Conservation (phyloP, 2,797 vertebrate species). For the Sebastes matsubarae region DNA sequence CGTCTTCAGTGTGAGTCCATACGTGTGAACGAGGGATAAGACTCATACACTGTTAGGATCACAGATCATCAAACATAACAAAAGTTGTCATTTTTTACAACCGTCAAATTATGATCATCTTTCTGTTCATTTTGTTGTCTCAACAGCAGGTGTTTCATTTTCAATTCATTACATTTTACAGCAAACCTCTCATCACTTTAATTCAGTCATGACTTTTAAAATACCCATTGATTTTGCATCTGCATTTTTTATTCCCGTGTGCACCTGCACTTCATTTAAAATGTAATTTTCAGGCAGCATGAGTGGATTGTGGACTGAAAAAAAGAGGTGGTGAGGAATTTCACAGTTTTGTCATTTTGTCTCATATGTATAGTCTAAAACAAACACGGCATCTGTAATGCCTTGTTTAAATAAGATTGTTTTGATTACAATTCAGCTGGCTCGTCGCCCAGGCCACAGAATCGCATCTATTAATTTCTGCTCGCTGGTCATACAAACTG, state of each 20-base stretch:
- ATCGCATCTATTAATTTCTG: slow-evolving; percentile 2
- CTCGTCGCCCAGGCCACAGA: not conserved
- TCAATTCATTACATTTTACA: not conserved
- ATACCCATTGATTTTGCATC: not conserved
- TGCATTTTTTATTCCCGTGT: not conserved
- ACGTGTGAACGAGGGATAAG: not conserved
- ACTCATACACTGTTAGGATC: not conserved
- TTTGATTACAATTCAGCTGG: slow-evolving; percentile 18
- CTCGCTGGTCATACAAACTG: not conserved
- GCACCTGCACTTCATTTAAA: not conserved
- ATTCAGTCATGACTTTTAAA: not conserved
- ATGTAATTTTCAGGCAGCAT: not conserved
- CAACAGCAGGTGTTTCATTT: not conserved
- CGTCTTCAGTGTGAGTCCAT: not conserved
- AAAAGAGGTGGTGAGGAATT: not conserved
- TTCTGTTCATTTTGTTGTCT: not conserved
- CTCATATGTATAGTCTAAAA: not conserved
- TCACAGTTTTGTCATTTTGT: not conserved
- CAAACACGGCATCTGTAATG: not conserved
- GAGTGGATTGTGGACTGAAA: not conserved
- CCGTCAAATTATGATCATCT: not conserved
- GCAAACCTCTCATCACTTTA: not conserved
- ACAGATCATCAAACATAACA: not conserved
- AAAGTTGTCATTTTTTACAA: not conserved
- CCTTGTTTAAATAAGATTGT: slow-evolving; percentile 2